Conservation (phyloP, 2,797 vertebrate species). For the Psittacula echo region DNA sequence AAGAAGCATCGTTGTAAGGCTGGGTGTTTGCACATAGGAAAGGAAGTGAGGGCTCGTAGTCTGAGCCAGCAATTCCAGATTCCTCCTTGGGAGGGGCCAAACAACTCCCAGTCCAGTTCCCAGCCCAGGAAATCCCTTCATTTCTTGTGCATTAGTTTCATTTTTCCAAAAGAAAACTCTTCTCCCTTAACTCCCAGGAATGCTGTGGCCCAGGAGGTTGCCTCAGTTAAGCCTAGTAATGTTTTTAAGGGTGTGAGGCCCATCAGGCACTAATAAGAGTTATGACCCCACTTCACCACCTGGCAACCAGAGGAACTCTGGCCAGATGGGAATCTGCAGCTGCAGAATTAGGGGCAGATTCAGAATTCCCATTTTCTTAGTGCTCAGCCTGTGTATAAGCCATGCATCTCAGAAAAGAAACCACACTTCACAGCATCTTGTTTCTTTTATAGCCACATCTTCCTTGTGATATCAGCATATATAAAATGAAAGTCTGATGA, state of each 20-base stretch:
- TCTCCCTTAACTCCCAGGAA: neutral
- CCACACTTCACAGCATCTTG: neutral
- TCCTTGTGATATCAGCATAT: neutral
- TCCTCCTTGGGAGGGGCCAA: neutral
- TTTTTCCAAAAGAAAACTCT: neutral
- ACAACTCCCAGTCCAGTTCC: neutral
- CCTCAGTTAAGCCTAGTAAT: neutral
- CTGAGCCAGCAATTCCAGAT: slow-evolving; percentile 9
- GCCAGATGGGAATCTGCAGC: neutral
- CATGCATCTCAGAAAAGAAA: neutral
- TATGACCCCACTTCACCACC: neutral
- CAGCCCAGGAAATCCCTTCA: neutral
- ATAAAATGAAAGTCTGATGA: neutral
- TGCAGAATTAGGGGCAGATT: neutral
- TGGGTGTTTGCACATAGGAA: neutral
- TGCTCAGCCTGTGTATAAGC: neutral
- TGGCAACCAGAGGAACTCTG: neutral
- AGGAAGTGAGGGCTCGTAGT: neutral
- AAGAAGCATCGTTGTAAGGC: neutral
- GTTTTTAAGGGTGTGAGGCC: neutral
- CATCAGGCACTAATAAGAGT: neutral
- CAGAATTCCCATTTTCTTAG: neutral
- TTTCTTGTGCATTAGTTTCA: neutral
- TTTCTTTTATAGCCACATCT: neutral
- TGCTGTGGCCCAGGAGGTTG: neutral